phyloP scores from a whole-genome alignment of 1,140 invertebrate genomes.

The Antheraea pernyi region DNA sequence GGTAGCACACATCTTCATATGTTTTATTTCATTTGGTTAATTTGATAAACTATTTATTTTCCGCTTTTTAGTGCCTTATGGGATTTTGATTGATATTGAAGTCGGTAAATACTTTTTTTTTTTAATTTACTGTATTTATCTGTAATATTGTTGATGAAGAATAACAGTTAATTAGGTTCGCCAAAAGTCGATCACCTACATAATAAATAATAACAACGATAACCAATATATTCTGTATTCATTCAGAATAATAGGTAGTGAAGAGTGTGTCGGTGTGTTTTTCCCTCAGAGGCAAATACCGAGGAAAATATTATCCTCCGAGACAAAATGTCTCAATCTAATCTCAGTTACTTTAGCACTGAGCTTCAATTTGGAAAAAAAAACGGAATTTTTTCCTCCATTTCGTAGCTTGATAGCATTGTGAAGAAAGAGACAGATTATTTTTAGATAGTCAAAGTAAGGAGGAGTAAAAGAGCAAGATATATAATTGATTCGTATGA shows the following conservation, averaged over 20 bases:
- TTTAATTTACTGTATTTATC: too few relatives aligned
- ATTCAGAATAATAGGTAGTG: neutral
- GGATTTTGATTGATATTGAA: too few relatives aligned
- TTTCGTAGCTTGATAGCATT: constrained; percentile 26
- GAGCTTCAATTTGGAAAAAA: constrained; percentile 32
- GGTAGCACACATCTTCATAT: too few relatives aligned
- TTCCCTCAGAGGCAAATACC: neutral
- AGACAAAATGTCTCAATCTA: constrained; percentile 23
- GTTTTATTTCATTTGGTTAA: too few relatives aligned
- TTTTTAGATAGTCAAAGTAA: neutral
- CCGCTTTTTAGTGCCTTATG: too few relatives aligned
- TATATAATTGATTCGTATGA: neutral
- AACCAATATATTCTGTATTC: neutral
- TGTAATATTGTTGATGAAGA: too few relatives aligned
- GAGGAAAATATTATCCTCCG: constrained; percentile 12
- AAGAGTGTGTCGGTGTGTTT: neutral
- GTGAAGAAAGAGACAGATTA: neutral
- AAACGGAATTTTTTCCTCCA: constrained; percentile 23
- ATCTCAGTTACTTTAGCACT: constrained; percentile 22
- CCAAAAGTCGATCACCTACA: too few relatives aligned
- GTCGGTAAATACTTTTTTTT: too few relatives aligned
- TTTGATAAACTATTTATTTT: too few relatives aligned
- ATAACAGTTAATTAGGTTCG: neutral
- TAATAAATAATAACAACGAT: too few relatives aligned
- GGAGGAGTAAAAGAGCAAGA: neutral